phyloP scores from a whole-genome alignment of 2,888 invertebrate genomes.

The Mylabris sibirica region DNA sequence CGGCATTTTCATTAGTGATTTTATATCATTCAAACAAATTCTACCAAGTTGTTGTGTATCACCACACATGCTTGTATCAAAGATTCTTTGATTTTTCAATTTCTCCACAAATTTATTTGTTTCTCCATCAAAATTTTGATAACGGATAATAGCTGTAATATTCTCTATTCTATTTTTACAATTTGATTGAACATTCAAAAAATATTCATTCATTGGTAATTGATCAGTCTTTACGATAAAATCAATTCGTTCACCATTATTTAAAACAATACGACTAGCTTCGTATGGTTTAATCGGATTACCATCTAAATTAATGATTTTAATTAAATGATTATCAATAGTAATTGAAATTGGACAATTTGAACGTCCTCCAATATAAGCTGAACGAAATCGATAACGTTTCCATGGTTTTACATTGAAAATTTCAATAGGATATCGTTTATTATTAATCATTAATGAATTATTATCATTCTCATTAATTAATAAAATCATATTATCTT shows the following conservation, averaged over 20 bases:
- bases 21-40: slow-evolving; percentile 69
- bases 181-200: slow-evolving; percentile 67
- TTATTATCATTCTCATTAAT: slow-evolving; percentile 74
- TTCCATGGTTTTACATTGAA: slow-evolving; percentile 68
- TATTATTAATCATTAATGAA: slow-evolving; percentile 70
- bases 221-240: slow-evolving; percentile 73
- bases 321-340: slow-evolving; percentile 71
- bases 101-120: slow-evolving; percentile 25
- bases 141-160: slow-evolving; percentile 66
- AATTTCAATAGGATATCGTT: slow-evolving; percentile 57
- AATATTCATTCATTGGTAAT: slow-evolving; percentile 66
- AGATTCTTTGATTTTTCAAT: slow-evolving; percentile 35
- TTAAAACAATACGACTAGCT: slow-evolving; percentile 66
- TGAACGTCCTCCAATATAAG: slow-evolving; percentile 71
- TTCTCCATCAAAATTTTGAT: slow-evolving; percentile 44
- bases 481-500: slow-evolving; percentile 70
- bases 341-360: slow-evolving; percentile 74
- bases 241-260: slow-evolving; percentile 79
- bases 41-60: slow-evolving; percentile 60
- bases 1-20: slow-evolving; percentile 65
- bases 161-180: slow-evolving; percentile 62
- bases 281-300: slow-evolving; percentile 68
- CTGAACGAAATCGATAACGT: slow-evolving; percentile 72
- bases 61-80: slow-evolving; percentile 53
- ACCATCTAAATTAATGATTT: slow-evolving; percentile 76